Conservation (phyloP, 2,113 vertebrate genomes). For the Ginglymostoma cirratum region DNA sequence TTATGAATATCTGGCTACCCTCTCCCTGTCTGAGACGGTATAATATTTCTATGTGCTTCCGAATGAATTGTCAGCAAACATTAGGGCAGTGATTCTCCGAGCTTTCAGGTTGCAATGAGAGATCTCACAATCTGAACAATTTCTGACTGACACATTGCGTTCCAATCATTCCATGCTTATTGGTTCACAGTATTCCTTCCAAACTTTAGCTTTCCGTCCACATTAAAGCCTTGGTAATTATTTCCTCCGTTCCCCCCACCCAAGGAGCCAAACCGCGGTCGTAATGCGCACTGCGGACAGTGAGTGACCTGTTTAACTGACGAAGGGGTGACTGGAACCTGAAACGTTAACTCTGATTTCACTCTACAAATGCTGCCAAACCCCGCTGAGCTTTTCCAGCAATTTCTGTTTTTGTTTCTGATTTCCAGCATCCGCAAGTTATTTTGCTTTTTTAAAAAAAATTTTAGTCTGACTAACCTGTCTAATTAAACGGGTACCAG, state of each 20-base stretch:
- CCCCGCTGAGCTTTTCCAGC: too few species aligned
- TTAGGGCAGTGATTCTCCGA: background rate
- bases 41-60: background rate
- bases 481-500: too few species aligned
- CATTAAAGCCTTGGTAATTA: background rate
- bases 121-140: too few species aligned
- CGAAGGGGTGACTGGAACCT: background rate
- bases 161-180: background rate
- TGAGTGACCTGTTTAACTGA: background rate
- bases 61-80: background rate
- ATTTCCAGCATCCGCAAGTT: too few species aligned
- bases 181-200: background rate
- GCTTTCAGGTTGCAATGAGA: background rate
- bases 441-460: too few species aligned
- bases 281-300: too few species aligned
- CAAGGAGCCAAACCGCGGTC: background rate
- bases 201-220: background rate
- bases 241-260: background rate
- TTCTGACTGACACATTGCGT: background rate
- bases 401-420: too few species aligned
- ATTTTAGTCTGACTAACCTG: too few species aligned
- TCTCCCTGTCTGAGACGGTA: too few species aligned
- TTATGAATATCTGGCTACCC: too few species aligned
- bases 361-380: too few species aligned
- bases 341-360: too few species aligned